Evolutionary conservation across 2,113 vertebrate species (phyloP).

Genomic region (Macquaria australasica): DNA sequence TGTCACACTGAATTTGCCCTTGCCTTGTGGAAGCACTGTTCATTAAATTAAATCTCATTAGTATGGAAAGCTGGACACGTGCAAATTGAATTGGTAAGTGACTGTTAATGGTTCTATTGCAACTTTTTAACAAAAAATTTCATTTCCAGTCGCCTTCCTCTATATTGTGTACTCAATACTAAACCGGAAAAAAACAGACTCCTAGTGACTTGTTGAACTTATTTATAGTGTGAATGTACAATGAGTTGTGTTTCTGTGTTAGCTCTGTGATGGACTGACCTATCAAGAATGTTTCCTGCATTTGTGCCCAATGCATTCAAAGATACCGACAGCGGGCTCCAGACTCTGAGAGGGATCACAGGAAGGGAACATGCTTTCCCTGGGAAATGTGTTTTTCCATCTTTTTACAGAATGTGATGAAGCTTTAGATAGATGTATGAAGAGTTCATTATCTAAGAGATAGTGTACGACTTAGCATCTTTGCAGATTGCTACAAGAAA

Average conservation of each 20-base stretch:
- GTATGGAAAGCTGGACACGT: not conserved
- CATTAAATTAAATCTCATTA: not conserved
- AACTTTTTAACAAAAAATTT: not conserved
- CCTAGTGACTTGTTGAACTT: not conserved
- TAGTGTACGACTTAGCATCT: not conserved
- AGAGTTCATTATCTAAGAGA: not conserved
- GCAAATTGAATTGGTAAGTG: not conserved
- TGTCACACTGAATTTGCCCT: not conserved
- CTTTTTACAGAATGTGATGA: not conserved
- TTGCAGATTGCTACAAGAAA: slow-evolving; percentile 8
- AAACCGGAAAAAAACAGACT: not conserved
- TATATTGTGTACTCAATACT: not conserved
- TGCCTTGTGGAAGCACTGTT: not conserved
- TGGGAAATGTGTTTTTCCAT: not conserved
- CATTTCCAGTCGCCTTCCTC: not conserved
- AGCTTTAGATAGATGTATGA: not conserved
- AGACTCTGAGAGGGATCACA: not conserved
- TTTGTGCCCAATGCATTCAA: not conserved
- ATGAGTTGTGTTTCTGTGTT: slow-evolving; percentile 12
- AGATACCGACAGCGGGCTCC: not conserved
- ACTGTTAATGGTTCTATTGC: not conserved
- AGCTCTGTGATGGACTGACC: not conserved
- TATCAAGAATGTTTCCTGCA: slow-evolving; percentile 14
- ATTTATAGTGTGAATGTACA: slow-evolving; percentile 15
- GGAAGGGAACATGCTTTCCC: not conserved